A percentile compares a stretch with the other conserved stretches of the same genome.
Evolutionary conservation across 2,797 vertebrate species (phyloP).

Genomic region (Enteromius thamalakanensis): DNA sequence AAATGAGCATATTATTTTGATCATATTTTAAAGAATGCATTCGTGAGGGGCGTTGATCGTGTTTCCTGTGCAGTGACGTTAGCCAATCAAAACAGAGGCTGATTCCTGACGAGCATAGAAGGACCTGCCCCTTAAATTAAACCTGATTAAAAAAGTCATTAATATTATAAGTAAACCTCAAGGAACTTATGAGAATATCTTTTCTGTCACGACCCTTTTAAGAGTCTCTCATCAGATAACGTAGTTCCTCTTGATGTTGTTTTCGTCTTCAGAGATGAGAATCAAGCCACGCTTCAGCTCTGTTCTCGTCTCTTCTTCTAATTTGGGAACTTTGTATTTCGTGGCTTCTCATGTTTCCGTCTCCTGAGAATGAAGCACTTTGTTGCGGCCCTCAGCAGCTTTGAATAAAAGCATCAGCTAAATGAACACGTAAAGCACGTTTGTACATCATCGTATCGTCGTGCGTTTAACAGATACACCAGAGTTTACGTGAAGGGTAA

Average conservation of each 20-base stretch:
- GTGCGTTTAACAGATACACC: background rate
- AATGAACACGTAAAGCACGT: background rate
- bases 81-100: too few relatives aligned
- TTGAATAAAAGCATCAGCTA: background rate
- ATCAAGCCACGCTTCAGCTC: background rate
- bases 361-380: background rate
- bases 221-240: background rate
- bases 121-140: too few relatives aligned
- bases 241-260: background rate
- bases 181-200: too few relatives aligned
- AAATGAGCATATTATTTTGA: too few relatives aligned
- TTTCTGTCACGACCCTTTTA: background rate
- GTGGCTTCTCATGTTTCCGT: background rate
- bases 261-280: background rate
- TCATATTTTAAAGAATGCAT: too few relatives aligned
- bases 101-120: too few relatives aligned
- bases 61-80: too few relatives aligned
- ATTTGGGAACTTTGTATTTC: background rate
- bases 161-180: too few relatives aligned
- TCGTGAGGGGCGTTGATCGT: too few relatives aligned
- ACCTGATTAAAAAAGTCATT: too few relatives aligned
- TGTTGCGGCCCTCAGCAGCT: background rate
- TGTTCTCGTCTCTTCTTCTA: background rate
- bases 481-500: background rate
- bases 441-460: background rate